These are phyloP conservation scores for Achlya flavicornis DNA, from an alignment of 2,888 invertebrate species.

Conservation along the genomic window DNA sequence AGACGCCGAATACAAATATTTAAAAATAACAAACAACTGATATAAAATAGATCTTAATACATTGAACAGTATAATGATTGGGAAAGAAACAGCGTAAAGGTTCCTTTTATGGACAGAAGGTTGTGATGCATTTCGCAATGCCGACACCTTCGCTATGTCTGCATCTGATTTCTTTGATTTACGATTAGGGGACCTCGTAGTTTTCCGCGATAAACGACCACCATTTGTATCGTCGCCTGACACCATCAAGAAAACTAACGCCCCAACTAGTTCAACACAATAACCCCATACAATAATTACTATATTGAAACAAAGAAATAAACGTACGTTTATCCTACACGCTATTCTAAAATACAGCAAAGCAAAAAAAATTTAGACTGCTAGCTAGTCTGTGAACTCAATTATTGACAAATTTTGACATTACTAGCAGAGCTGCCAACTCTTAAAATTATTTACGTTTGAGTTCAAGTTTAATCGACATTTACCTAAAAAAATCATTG, in stretches of 20 bases:
- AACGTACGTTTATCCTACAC: constrained; percentile 64
- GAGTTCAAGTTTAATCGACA: too few species aligned
- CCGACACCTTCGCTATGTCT: constrained; percentile 85
- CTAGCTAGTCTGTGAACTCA: constrained; percentile 31
- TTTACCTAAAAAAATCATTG: too few species aligned
- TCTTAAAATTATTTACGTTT: background rate
- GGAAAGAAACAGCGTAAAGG: constrained; percentile 94
- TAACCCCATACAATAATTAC: constrained; percentile 75
- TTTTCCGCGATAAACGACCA: constrained; percentile 87
- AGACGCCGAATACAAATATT: constrained; percentile 92
- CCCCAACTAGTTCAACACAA: constrained; percentile 67
- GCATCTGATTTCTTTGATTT: constrained; percentile 86
- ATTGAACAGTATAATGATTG: constrained; percentile 93
- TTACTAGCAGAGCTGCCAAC: constrained; percentile 25
- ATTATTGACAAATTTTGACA: constrained; percentile 54
- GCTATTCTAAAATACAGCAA: constrained; percentile 65
- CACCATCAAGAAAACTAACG: constrained; percentile 82
- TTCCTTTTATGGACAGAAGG: constrained; percentile 94
- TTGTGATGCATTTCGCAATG: constrained; percentile 85
- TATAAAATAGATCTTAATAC: constrained; percentile 92
- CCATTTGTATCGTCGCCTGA: constrained; percentile 84
- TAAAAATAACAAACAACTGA: constrained; percentile 93
- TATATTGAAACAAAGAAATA: constrained; percentile 71
- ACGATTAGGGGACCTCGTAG: constrained; percentile 86
- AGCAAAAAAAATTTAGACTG: constrained; percentile 46